Evolutionary conservation across 2,888 invertebrate genomes (phyloP), one percentile per base, ranked within the genome.

Genomic region (Leptinotarsa haldemani): DNA sequence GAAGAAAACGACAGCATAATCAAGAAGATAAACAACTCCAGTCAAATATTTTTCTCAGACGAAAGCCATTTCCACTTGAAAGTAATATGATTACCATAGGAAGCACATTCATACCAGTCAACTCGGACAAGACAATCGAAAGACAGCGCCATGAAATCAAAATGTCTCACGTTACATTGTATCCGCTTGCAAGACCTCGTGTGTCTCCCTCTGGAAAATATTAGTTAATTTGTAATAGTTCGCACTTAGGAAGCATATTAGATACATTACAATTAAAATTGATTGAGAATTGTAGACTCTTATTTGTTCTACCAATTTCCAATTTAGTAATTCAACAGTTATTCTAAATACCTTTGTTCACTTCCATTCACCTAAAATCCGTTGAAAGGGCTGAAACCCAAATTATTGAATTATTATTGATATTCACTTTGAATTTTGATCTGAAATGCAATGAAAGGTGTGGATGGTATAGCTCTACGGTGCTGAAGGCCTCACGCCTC

Each of bases 1-100:
- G 91, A 74, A 85, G 90, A 0, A 91, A 91, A 80, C 88, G 89
- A 68, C 89, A 87, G 73, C 89, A 87, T 48, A 88, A 87, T 58
- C 68, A 76, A n/a, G 78, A 75, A 63, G 79, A 83, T 81, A 22
- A 70, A 84, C 2, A 87, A 86, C 56, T 74, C 50, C 78, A 78
- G 76, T 73, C 46, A 48, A 69, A 71, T 71, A 53, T 40, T 50
- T 69, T 73, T 13, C 77, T 9, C 3, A 40, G 40, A 15, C 68
- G 69, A 4, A 73, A 73, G 68, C 69, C 69, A 58, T 69, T 69
- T 52, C 53, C 69, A 13, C 66, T 20, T 74, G 82, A 69, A n/a
- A 56, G 77, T 72, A 74, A 66, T 73, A 71, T 61, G 46, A 69
- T 85, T 22, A 85, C 85, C 0, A 83, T 86, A 52, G 85, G 86